Conservation (phyloP, 2,113 vertebrate species). For the Stegostoma tigrinum region DNA sequence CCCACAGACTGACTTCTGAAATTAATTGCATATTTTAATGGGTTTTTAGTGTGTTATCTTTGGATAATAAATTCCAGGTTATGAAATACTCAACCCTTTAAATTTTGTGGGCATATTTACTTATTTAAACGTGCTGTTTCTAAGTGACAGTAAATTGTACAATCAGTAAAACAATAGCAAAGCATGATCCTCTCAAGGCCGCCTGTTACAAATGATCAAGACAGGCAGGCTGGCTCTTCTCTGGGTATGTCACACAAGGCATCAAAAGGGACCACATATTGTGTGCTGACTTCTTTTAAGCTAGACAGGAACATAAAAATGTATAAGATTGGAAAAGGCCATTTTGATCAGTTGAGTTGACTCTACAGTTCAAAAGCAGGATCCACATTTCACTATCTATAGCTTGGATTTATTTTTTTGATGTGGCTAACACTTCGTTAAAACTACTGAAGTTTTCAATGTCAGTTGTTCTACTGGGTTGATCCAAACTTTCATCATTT, state of each 20-base stretch:
- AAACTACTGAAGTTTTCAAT: neutral
- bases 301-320: neutral
- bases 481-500: neutral
- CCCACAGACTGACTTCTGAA: neutral
- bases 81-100: neutral
- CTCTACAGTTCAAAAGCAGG: neutral
- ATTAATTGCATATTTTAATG: slow-evolving; percentile 5
- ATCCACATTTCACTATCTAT: neutral
- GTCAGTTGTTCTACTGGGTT: neutral
- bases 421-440: neutral
- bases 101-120: neutral
- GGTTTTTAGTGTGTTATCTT: neutral
- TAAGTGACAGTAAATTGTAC: neutral
- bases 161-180: neutral
- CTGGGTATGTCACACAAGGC: neutral
- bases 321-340: neutral
- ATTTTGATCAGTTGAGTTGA: neutral
- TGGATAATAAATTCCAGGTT: neutral
- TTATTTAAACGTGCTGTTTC: neutral
- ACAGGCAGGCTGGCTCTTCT: neutral
- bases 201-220: too few relatives aligned
- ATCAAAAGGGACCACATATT: neutral
- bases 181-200: neutral
- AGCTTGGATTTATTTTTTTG: neutral
- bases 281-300: neutral